Percentiles rank a stretch among this genome's conserved stretches.
phyloP scores from a whole-genome alignment of 1,140 invertebrate genomes.

The Palaemon carinicauda region DNA sequence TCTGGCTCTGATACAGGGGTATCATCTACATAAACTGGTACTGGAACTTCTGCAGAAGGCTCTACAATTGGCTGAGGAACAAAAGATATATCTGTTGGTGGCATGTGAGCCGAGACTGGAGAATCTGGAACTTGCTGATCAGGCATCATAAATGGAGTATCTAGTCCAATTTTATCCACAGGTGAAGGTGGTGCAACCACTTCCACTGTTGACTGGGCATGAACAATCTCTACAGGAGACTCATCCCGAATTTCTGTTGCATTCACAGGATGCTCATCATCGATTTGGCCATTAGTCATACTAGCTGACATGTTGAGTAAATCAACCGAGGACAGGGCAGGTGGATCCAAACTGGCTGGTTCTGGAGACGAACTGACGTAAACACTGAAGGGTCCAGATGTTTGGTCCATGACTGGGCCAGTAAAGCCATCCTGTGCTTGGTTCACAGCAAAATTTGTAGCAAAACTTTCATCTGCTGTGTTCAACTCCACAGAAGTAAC shows the following conservation, averaged over 20 bases:
- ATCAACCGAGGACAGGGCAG: conserved; percentile 10
- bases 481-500: conserved; percentile 57
- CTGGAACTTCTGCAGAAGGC: conserved; percentile 32
- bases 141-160: conserved; percentile 16
- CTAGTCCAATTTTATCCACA: conserved; percentile 12
- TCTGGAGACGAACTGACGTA: conserved; percentile 59
- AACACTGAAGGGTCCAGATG: conserved; percentile 58
- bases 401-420: conserved; percentile 32
- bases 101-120: neutral
- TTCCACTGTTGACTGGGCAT: conserved; percentile 59
- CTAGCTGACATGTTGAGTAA: conserved; percentile 11
- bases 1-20: neutral
- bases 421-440: conserved; percentile 26
- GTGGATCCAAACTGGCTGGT: conserved; percentile 52
- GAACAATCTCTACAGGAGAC: conserved; percentile 56
- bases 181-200: conserved; percentile 53
- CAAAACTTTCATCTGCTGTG: conserved; percentile 44
- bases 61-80: conserved; percentile 34
- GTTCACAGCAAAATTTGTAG: conserved; percentile 30
- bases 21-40: conserved; percentile 41
- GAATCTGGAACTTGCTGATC: neutral
- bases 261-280: conserved; percentile 7
- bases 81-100: conserved; percentile 34
- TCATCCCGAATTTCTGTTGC: neutral
- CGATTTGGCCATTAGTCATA: conserved; percentile 30